Evolutionary conservation across 2,797 vertebrate genomes (phyloP).

Genomic region (Bovichtus diacanthus): DNA sequence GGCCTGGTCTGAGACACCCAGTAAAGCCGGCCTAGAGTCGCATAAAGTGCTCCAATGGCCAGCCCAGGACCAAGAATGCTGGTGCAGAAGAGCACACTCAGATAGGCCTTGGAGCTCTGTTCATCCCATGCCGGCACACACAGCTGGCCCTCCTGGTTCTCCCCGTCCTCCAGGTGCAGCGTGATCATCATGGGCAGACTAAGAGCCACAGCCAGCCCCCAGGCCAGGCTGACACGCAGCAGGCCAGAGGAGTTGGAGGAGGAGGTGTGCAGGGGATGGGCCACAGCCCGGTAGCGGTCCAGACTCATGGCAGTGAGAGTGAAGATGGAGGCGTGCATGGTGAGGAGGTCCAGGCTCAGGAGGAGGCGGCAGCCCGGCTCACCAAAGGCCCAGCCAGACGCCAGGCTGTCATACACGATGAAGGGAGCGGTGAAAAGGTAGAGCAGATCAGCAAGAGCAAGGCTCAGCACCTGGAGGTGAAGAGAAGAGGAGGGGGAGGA

Average conservation of each 20-base stretch:
- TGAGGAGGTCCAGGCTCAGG: conserved; percentile 90
- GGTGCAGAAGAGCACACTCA: conserved; percentile 89
- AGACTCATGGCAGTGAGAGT: conserved; percentile 90
- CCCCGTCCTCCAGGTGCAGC: conserved; percentile 87
- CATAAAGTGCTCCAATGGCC: conserved; percentile 88
- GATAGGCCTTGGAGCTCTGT: conserved; percentile 87
- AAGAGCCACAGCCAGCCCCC: conserved; percentile 88
- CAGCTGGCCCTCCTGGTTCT: conserved; percentile 83
- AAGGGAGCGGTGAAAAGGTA: conserved; percentile 91
- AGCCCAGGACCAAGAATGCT: conserved; percentile 90
- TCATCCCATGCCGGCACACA: conserved; percentile 90
- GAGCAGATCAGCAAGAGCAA: conserved; percentile 89
- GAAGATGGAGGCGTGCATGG: conserved; percentile 93
- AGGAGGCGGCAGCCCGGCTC: conserved; percentile 89
- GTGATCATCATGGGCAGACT: conserved; percentile 92
- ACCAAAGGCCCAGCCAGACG: conserved; percentile 89
- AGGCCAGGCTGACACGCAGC: conserved; percentile 85
- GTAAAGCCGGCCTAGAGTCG: conserved; percentile 87
- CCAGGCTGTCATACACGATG: conserved; percentile 89
- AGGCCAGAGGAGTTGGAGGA: conserved; percentile 83
- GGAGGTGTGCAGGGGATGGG: conserved; percentile 85
- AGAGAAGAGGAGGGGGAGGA: conserved; percentile 86
- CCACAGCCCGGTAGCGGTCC: conserved; percentile 89
- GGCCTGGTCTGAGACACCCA: conserved; percentile 88
- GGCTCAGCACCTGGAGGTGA: conserved; percentile 88